phyloP scores from a whole-genome alignment of 23 tunicate species.

The Styela clava region DNA sequence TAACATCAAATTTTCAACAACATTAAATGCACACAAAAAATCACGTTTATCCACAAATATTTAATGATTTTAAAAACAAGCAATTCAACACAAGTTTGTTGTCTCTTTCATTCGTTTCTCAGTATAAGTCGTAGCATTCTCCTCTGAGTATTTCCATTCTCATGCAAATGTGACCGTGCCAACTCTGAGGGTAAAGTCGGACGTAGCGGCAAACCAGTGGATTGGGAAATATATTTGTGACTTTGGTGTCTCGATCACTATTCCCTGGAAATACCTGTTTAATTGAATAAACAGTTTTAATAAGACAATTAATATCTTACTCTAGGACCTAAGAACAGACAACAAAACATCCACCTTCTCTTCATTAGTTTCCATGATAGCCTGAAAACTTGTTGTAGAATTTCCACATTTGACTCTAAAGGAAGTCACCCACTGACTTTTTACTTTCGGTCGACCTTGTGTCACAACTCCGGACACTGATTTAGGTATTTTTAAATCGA shows the following conservation, averaged over 20 bases:
- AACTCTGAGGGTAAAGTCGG: background rate
- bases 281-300: no score
- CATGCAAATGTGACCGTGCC: background rate
- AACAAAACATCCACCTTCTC: background rate
- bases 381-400: background rate
- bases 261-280: background rate
- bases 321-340: no score
- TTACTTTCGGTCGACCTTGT: background rate
- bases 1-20: no score
- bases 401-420: background rate
- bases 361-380: background rate
- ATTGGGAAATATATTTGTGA: background rate
- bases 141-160: background rate
- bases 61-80: no score
- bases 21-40: no score
- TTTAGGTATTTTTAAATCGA: background rate
- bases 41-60: no score
- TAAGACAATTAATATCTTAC: no score
- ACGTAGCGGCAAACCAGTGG: background rate
- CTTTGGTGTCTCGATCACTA: background rate
- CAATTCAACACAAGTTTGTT: no score
- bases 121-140: background rate
- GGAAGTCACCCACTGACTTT: background rate
- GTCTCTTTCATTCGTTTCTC: no score
- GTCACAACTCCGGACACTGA: background rate